Conservation (phyloP, 2,113 vertebrate species). For the Pristiophorus japonicus region DNA sequence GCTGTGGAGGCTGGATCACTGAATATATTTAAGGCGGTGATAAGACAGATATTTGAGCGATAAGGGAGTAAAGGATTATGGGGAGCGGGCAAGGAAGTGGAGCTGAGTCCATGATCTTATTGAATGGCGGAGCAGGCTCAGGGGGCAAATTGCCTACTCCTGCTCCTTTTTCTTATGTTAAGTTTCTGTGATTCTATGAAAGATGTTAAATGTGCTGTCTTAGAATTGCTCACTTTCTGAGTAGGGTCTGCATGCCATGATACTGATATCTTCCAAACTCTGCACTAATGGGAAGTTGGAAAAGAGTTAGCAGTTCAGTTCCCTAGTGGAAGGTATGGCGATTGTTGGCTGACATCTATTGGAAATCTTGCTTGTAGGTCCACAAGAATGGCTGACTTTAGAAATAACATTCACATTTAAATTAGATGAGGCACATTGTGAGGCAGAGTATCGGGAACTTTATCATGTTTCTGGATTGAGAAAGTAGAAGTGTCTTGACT, state of each 20-base stretch:
- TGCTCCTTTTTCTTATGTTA: too few relatives aligned
- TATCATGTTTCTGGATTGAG: background rate
- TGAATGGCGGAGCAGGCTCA: too few relatives aligned
- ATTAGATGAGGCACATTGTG: background rate
- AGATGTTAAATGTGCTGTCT: background rate
- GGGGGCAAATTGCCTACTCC: too few relatives aligned
- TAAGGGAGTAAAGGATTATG: too few relatives aligned
- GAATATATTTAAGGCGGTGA: too few relatives aligned
- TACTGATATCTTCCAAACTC: background rate
- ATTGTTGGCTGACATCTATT: background rate
- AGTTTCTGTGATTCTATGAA: background rate
- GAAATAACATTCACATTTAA: background rate
- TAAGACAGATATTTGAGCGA: too few relatives aligned
- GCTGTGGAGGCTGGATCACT: too few relatives aligned
- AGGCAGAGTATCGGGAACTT: background rate
- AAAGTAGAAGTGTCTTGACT: background rate
- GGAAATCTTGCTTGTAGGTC: background rate
- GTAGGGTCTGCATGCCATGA: background rate
- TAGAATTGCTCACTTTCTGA: background rate
- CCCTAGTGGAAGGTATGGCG: background rate
- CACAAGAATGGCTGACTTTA: background rate
- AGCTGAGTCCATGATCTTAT: too few relatives aligned
- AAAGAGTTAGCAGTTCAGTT: background rate
- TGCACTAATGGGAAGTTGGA: background rate
- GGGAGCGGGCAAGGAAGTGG: too few relatives aligned